phyloP scores from a whole-genome alignment of 2,888 invertebrate species.

The Aleiodes testaceus region DNA sequence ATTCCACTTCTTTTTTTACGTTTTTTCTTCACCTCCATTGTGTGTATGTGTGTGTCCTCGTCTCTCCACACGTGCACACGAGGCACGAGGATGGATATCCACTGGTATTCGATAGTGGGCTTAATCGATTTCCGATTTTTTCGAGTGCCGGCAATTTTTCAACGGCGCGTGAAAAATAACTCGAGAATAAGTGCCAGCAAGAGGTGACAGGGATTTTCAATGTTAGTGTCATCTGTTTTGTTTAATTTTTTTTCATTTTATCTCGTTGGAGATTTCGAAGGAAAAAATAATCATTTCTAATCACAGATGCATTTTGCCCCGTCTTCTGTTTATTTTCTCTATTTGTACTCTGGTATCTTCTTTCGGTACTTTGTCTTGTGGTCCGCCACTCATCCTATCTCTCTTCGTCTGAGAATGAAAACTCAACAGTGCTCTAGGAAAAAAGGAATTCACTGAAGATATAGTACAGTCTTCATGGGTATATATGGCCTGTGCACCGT shows the following conservation, averaged over 20 bases:
- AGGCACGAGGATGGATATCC: conserved; percentile 40
- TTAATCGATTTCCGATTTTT: conserved; percentile 69
- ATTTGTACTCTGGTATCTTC: background rate
- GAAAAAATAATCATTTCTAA: background rate
- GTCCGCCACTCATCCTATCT: conserved; percentile 27
- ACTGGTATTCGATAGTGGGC: conserved; percentile 48
- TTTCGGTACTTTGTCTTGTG: background rate
- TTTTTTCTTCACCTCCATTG: conserved; percentile 32
- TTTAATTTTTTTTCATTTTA: conserved; percentile 20
- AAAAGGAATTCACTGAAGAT: conserved; percentile 34
- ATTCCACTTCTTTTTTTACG: conserved; percentile 26
- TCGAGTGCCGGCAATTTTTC: conserved; percentile 66
- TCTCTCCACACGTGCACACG: conserved; percentile 36
- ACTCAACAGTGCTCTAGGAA: conserved; percentile 20
- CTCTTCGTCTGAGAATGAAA: conserved; percentile 27
- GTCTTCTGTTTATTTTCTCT: no score
- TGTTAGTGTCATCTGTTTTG: background rate
- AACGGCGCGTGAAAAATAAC: conserved; percentile 66
- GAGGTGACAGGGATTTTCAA: conserved; percentile 40
- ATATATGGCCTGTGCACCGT: conserved; percentile 41
- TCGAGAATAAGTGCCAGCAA: conserved; percentile 61
- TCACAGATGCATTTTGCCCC: no score
- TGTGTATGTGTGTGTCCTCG: conserved; percentile 34
- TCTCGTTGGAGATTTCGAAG: background rate
- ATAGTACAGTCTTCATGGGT: conserved; percentile 33